Base-by-base conservation (phyloP, 2,113 vertebrate species). In the Ophiodon elongatus region DNA sequence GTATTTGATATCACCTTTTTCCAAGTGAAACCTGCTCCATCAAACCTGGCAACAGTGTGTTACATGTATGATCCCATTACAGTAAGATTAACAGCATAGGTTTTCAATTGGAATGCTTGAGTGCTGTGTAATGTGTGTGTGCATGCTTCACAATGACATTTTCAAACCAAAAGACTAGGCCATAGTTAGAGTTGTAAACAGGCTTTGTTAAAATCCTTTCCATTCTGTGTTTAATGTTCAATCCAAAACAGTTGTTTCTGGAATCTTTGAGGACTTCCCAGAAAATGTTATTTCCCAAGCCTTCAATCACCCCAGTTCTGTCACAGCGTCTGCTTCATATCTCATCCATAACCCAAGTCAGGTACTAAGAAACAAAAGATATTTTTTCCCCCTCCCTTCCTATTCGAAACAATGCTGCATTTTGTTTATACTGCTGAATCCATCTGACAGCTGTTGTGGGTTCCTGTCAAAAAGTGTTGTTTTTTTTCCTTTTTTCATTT, bases 251-350 rank as follows among this genome's bases (percentile, higher is more conserved):
- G 60, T 80, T 87, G 73, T 85, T 70, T 79, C 39, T 63, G 64
- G 60, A 76, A 82, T 86, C 80, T 86, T 86, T 88, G 67, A 82
- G 78, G 77, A 86, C 82, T 88, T 89, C 73, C 77, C 57, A 82
- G 69, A 70, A 89, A 93, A 82, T 81, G 52, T 85, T 89, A 80
- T 92, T 89, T 88, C 91, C 89, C 90, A 88, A 86, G 75, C 73
- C 88, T 92, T 91, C 90, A 91, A 89, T 93, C 90, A 90, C 71
- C 89, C 93, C 89, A 93, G 84, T 89, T 93, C 91, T 93, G 93
- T 93, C 88, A 93, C 77, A 52, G 75, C 79, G 71, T 75, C 86
- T 81, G 87, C 83, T 89, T 73, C 37, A 5, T 64, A 84, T 80
- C 79, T 89, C 89, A 89, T 91, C 92, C 63, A 64, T 83, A 71